Conservation (phyloP, 2,888 invertebrate species). For the Ophion obscuratus region DNA sequence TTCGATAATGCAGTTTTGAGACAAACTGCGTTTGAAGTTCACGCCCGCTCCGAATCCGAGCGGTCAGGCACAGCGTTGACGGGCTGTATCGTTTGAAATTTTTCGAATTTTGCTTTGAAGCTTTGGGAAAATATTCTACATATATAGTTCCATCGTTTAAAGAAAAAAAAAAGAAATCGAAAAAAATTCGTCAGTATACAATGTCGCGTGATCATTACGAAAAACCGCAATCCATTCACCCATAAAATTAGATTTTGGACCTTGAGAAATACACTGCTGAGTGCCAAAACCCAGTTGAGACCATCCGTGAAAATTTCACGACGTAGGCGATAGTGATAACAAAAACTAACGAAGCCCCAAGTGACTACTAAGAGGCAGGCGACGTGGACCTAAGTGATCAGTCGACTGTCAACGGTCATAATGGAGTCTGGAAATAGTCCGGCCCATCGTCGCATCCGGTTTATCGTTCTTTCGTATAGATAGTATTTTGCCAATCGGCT, state of each 20-base stretch:
- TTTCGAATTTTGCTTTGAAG: no score
- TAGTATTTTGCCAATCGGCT: conserved; percentile 47
- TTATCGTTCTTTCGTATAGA: conserved; percentile 37
- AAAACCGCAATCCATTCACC: background rate
- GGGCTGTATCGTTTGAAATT: no score
- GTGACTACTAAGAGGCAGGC: conserved; percentile 2
- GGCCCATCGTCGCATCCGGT: conserved; percentile 25
- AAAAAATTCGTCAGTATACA: background rate
- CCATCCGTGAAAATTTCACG: conserved; percentile 61
- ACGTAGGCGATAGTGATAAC: conserved; percentile 45
- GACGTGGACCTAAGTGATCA: conserved; percentile 15
- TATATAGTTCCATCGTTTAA: no score
- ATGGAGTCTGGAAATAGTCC: conserved; percentile 54
- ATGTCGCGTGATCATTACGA: background rate
- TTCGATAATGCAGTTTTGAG: no score
- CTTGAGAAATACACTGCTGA: conserved; percentile 56
- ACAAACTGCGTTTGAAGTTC: no score
- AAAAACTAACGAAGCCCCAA: conserved; percentile 58
- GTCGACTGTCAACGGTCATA: conserved; percentile 5
- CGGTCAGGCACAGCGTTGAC: no score
- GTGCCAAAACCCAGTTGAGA: conserved; percentile 30
- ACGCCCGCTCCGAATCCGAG: no score
- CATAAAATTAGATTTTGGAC: background rate
- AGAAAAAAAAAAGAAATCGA: no score
- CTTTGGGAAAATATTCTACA: no score